Evolutionary conservation across 2,797 vertebrate species (phyloP), one percentile per base, ranked within the genome.

Genomic region (Lepus oiostolus): DNA sequence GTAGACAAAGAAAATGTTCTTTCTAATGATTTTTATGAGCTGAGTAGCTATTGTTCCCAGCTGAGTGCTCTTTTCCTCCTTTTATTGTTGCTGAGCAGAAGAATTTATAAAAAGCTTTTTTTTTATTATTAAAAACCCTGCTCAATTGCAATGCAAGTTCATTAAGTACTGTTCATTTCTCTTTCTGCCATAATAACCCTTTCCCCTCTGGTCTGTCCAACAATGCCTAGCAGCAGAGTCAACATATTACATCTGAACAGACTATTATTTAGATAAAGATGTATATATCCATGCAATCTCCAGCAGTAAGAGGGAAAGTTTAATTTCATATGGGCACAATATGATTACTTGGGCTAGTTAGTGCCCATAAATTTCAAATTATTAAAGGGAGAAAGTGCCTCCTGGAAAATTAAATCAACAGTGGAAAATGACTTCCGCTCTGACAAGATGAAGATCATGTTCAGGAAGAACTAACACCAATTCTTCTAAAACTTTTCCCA

Each of bases 11-110:
- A 93, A 97, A 97, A 71, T 54, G 1, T 94, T 97, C 94, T 74
- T 54, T 94, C n/a, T 91, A 90, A 96, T 95, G 92, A 95, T 92
- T 97, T 95, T 96, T 98, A 92, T 93, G 94, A 97, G 74, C 72
- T 86, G 93, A 97, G 89, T 84, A 77, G 75, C 93, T 97, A 63
- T 95, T 97, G 80, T 97, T 98, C 91, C 92, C 88, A 85, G 85
- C 24, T 35, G 82, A 95, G 90, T 95, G 75, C 62, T 82, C 75
- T 88, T 88, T 97, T 91, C 80, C 65, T 58, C 77, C 82, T 86
- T 89, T 93, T 86, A 86, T 91, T 96, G 80, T 90, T 80, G 88
- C 95, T 94, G 88, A 92, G 85, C 93, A 81, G 96, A 98, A 97
- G 47, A 85, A 95, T 83, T 47, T 96, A 84, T 94, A 76, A 84